Evolutionary conservation across 1,140 invertebrate genomes (phyloP), one percentile per base, ranked within the genome.

Genomic region (Trichonephila clavipes): DNA sequence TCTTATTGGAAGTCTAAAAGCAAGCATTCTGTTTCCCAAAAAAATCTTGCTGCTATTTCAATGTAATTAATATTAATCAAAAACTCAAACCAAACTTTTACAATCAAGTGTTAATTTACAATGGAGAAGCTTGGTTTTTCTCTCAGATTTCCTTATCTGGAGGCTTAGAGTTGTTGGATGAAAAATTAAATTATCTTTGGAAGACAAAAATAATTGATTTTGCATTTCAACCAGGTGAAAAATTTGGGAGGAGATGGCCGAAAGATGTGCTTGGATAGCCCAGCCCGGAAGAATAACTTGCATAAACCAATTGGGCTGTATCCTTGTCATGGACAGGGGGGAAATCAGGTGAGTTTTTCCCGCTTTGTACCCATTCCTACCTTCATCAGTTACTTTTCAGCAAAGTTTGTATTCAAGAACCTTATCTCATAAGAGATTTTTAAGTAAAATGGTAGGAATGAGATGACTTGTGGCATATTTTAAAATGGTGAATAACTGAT

Each of bases 241-340:
- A 98, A 98, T 96, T 96, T 98, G 95, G 94, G 95, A 62, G 94
- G 95, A 21, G 95, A 93, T 28, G 90, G 94, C 44, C 96, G 95
- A 82, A 95, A 93, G 51, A 95, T 95, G 95, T 99, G 98, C 96
- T 96, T 99, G 96, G 98, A 99, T 96, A 98, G 98, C 87, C 96
- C 98, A 92, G 97, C 97, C 93, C 97, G 97, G 95, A 97, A 97
- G 69, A 97, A 97, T 95, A 97, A 98, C 95, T 96, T 98, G 95
- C 98, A 98, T 96, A 97, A 97, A 95, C 97, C 98, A 82, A 97
- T 98, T 95, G 97, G 97, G 95, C 96, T 98, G 90, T 99, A 98
- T 97, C 97, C 97, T 94, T 99, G 98, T 96, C 98, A 99, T 96
- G 97, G 97, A 95, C 98, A 98, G 96, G 98, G 98, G 95, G 98